These are phyloP conservation scores for Linnaemya tessellans DNA, from an alignment of 2,888 invertebrate species.

Conservation along the genomic window DNA sequence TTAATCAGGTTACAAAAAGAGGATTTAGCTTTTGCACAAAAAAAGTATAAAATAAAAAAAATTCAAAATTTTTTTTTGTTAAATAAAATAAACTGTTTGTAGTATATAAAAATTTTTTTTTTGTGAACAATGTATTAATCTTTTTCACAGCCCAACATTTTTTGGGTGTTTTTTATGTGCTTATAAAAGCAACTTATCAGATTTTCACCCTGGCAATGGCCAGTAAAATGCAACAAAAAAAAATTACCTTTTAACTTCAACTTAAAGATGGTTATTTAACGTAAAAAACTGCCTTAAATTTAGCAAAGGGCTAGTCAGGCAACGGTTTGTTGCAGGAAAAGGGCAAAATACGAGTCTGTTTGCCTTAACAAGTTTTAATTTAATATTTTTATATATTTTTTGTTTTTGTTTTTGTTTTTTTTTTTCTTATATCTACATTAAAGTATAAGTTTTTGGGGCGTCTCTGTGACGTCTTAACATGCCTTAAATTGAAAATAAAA, in stretches of 20 bases:
- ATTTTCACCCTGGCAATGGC: conserved; percentile 70
- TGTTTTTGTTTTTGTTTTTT: background rate
- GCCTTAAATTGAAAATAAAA: conserved; percentile 73
- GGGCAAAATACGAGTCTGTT: conserved; percentile 17
- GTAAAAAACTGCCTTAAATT: conserved; percentile 30
- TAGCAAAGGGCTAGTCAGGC: conserved; percentile 51
- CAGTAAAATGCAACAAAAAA: conserved; percentile 34
- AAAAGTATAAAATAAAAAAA: background rate
- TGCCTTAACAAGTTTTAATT: conserved; percentile 66
- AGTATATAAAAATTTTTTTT: background rate
- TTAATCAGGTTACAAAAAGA: background rate
- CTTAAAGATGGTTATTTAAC: conserved; percentile 28
- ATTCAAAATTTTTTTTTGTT: too few relatives aligned
- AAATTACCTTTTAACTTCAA: conserved; percentile 7
- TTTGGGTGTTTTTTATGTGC: conserved; percentile 72
- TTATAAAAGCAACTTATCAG: conserved; percentile 72
- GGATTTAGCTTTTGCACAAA: background rate
- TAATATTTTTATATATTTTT: conserved; percentile 19
- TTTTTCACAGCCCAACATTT: conserved; percentile 36
- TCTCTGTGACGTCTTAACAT: conserved; percentile 70
- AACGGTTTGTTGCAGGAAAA: conserved; percentile 31
- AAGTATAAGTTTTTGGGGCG: conserved; percentile 57
- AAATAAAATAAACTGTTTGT: background rate
- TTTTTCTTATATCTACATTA: background rate
- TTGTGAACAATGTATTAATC: background rate